Evolutionary conservation across 2,113 vertebrate species (phyloP).

Genomic region (Phaetusa simplex): DNA sequence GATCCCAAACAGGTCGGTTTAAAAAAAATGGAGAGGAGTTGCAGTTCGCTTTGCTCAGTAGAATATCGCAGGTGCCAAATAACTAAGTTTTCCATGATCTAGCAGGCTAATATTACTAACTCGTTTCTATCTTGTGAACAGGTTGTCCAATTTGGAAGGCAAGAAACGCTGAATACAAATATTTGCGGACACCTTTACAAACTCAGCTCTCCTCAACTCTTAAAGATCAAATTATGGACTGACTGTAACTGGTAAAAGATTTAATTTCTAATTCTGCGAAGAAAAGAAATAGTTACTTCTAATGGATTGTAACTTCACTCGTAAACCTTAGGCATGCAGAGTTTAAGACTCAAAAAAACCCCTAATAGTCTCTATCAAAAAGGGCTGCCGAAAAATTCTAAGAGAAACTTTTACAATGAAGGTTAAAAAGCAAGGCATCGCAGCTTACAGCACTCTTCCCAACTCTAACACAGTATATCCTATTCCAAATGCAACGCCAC

Average conservation of each 20-base stretch:
- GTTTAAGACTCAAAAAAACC: not conserved
- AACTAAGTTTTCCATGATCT: not conserved
- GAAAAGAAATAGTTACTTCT: not conserved
- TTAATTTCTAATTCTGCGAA: not conserved
- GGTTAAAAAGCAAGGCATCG: not conserved
- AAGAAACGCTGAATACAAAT: not conserved
- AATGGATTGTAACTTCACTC: not conserved
- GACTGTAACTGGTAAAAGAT: not conserved
- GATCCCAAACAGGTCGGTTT: not conserved
- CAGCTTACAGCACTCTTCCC: not conserved
- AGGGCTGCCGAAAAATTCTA: not conserved
- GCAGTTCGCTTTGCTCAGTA: not conserved
- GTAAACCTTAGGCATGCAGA: not conserved
- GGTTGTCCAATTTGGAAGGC: not conserved
- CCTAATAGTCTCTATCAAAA: not conserved
- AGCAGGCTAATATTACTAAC: not conserved
- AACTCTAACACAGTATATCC: rapidly evolving
- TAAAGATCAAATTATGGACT: not conserved
- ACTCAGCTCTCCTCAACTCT: not conserved
- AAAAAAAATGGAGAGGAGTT: not conserved
- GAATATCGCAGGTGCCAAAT: not conserved
- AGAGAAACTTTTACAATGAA: not conserved
- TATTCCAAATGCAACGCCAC: not conserved
- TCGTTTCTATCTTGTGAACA: not conserved
- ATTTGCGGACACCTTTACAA: not conserved